Conservation (phyloP, 2,888 invertebrate genomes). For the Ceraclea dissimilis region DNA sequence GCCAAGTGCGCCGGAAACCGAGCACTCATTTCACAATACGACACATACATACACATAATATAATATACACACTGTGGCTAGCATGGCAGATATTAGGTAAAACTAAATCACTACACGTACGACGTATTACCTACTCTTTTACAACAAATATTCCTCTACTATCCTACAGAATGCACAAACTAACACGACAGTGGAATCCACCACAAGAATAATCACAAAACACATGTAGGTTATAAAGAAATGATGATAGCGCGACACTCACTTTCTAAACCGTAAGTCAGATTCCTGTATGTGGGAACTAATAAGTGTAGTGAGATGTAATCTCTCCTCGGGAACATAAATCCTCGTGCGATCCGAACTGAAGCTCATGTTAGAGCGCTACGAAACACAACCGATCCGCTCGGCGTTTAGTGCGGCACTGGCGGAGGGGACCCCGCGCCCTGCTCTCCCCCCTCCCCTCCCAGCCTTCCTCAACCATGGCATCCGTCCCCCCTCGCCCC, state of each 20-base stretch:
- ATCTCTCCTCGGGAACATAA: conserved; percentile 18
- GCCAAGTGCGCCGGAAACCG: conserved; percentile 13
- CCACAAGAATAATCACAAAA: not conserved
- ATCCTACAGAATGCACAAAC: no score
- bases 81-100: no score
- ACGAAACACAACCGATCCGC: conserved; percentile 50
- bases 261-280: conserved; percentile 19
- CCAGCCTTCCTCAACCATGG: conserved; percentile 48
- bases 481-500: conserved; percentile 33
- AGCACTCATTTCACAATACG: conserved; percentile 13
- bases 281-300: conserved; percentile 16
- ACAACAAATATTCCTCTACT: no score
- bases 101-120: no score
- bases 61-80: not conserved
- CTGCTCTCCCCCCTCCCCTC: conserved; percentile 36
- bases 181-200: no score
- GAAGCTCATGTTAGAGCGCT: conserved; percentile 21
- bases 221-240: not conserved
- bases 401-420: conserved; percentile 51
- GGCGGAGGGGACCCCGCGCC: conserved; percentile 41
- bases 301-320: conserved; percentile 3
- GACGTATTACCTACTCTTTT: no score
- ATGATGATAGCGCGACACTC: conserved; percentile 12
- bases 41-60: conserved; percentile 3
- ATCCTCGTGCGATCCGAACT: conserved; percentile 20